Evolutionary conservation across 2,113 vertebrate genomes (phyloP).

Genomic region (Xiphias gladius): DNA sequence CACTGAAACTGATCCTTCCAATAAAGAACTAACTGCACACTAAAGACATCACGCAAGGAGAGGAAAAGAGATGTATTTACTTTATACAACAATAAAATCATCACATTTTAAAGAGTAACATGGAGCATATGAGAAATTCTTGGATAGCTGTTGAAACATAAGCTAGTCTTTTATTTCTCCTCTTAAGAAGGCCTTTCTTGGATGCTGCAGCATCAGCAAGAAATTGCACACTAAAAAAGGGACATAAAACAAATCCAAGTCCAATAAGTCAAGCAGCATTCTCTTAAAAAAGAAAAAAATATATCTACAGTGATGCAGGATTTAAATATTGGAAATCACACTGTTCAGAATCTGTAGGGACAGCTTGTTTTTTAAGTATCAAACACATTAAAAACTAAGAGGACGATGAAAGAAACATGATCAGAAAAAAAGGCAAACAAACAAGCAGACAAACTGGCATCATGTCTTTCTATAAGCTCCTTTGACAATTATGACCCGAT

Average conservation of each 20-base stretch:
- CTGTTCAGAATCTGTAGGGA: constrained; percentile 34
- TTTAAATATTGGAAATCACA: constrained; percentile 48
- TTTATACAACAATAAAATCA: constrained; percentile 18
- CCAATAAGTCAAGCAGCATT: constrained; percentile 52
- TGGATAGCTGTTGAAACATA: constrained; percentile 43
- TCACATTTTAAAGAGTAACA: constrained; percentile 42
- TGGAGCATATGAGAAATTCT: constrained; percentile 44
- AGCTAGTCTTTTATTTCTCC: constrained; percentile 56
- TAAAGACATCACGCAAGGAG: neutral
- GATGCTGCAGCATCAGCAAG: constrained; percentile 67
- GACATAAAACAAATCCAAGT: constrained; percentile 60
- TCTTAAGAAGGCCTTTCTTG: constrained; percentile 42
- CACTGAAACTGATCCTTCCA: constrained; percentile 1
- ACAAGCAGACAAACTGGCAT: constrained; percentile 23
- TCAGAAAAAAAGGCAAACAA: neutral
- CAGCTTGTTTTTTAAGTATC: constrained; percentile 29
- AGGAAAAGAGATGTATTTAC: constrained; percentile 14
- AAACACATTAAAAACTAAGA: constrained; percentile 25
- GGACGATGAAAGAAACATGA: constrained; percentile 27
- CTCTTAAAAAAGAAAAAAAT: neutral
- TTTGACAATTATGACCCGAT: constrained; percentile 39
- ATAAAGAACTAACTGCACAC: neutral
- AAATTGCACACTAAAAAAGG: constrained; percentile 55
- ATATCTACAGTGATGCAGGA: constrained; percentile 22
- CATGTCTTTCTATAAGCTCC: constrained; percentile 25